Percentiles rank a stretch among this genome's conserved stretches.
Evolutionary conservation across 2,797 vertebrate species (phyloP).

Genomic region (Pipistrellus kuhlii): DNA sequence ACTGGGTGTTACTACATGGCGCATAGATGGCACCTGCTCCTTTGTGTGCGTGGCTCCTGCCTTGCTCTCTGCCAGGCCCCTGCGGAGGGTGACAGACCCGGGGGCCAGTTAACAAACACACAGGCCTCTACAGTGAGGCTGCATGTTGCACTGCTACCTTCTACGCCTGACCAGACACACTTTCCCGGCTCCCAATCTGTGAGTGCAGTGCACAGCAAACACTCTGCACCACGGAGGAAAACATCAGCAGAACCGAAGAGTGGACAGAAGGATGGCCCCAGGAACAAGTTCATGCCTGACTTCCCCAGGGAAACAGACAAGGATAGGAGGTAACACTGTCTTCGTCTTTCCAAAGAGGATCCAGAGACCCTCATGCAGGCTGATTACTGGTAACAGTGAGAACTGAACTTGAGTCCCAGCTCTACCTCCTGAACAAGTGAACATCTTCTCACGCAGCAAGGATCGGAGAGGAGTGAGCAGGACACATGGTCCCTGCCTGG

Average conservation of each 20-base stretch:
- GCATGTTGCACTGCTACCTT: not conserved
- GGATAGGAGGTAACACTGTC: not conserved
- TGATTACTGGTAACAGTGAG: not conserved
- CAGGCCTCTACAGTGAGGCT: not conserved
- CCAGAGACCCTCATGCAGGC: conserved; percentile 1
- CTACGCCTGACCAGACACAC: not conserved
- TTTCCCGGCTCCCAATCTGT: not conserved
- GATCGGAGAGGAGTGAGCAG: not conserved
- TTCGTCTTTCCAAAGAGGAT: conserved; percentile 34
- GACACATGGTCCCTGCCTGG: not conserved
- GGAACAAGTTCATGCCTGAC: not conserved
- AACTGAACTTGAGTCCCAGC: conserved; percentile 4
- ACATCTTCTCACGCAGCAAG: not conserved
- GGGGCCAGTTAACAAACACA: not conserved
- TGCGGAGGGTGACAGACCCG: not conserved
- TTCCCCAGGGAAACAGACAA: not conserved
- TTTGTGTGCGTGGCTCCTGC: not conserved
- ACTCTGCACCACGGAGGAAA: not conserved
- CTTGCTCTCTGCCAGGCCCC: not conserved
- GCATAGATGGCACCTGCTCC: not conserved
- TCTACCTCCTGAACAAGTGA: not conserved
- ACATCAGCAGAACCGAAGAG: conserved; percentile 15
- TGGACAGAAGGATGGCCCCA: not conserved
- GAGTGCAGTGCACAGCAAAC: not conserved
- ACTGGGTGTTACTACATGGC: not conserved